Conservation (phyloP, 2,113 vertebrate species). For the Gallinago media region DNA sequence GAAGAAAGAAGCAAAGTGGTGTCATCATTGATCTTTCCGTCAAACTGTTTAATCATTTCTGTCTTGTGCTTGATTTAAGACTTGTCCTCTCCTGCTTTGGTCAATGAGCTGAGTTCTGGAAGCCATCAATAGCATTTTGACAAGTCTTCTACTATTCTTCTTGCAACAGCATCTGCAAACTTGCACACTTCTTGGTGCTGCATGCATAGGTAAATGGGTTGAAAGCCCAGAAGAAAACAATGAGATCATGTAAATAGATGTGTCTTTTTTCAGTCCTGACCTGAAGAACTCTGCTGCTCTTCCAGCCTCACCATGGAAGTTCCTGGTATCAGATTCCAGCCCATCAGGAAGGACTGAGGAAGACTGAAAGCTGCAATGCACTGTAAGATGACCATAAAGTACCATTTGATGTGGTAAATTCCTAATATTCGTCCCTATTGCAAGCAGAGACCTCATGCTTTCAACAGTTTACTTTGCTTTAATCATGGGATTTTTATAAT, state of each 20-base stretch:
- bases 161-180: not conserved
- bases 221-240: not conserved
- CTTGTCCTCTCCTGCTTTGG: not conserved
- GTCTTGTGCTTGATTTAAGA: not conserved
- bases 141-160: not conserved
- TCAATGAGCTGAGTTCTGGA: not conserved
- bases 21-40: not conserved
- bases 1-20: not conserved
- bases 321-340: not conserved
- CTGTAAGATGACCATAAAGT: not conserved
- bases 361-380: not conserved
- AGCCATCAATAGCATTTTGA: not conserved
- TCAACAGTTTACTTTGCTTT: not conserved
- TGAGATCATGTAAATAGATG: not conserved
- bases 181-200: accelerated
- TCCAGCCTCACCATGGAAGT: not conserved
- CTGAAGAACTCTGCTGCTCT: not conserved
- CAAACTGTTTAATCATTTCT: not conserved
- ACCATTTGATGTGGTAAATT: not conserved
- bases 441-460: not conserved
- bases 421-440: not conserved
- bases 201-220: not conserved
- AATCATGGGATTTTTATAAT: not conserved
- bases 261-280: not conserved
- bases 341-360: not conserved